These are phyloP conservation scores for Medauroidea extradentata DNA, from an alignment of 1,140 invertebrate species.

Conservation along the genomic window DNA sequence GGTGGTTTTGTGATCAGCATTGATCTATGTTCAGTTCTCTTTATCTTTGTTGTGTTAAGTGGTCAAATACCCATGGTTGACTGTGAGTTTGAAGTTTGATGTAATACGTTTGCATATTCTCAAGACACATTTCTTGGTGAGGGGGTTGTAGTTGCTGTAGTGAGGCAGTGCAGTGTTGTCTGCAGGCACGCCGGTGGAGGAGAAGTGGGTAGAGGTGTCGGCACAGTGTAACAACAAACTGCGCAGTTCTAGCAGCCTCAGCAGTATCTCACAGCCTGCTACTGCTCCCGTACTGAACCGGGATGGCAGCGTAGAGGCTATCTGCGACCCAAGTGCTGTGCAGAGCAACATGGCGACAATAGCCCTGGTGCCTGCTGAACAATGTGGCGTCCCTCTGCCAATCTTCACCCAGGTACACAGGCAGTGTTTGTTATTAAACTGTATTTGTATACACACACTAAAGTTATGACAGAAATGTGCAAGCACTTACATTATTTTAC, in stretches of 20 bases:
- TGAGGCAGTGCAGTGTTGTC: neutral
- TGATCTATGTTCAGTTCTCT: too few relatives aligned
- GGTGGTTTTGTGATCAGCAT: too few relatives aligned
- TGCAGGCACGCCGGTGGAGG: neutral
- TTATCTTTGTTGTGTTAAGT: too few relatives aligned
- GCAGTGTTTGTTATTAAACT: too few relatives aligned
- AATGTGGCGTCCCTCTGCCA: slow-evolving; percentile 82
- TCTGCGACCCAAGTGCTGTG: slow-evolving; percentile 49
- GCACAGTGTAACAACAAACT: slow-evolving; percentile 1
- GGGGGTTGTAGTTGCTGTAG: too few relatives aligned
- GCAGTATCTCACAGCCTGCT: slow-evolving; percentile 15
- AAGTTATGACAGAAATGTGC: too few relatives aligned
- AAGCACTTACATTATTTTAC: too few relatives aligned
- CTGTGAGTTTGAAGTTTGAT: too few relatives aligned
- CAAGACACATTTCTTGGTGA: too few relatives aligned
- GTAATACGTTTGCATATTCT: too few relatives aligned
- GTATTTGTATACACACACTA: too few relatives aligned
- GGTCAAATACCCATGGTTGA: too few relatives aligned
- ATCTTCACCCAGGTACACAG: slow-evolving; percentile 88
- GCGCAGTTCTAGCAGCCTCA: slow-evolving; percentile 17
- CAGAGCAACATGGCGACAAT: slow-evolving; percentile 48
- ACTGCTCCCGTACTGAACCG: slow-evolving; percentile 40
- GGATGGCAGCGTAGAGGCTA: slow-evolving; percentile 56
- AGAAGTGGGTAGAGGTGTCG: slow-evolving; percentile 10
- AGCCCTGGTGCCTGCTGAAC: slow-evolving; percentile 46